These are phyloP conservation scores for Trichopoda pennipes DNA, from an alignment of 2,888 invertebrate genomes.

Conservation along the genomic window DNA sequence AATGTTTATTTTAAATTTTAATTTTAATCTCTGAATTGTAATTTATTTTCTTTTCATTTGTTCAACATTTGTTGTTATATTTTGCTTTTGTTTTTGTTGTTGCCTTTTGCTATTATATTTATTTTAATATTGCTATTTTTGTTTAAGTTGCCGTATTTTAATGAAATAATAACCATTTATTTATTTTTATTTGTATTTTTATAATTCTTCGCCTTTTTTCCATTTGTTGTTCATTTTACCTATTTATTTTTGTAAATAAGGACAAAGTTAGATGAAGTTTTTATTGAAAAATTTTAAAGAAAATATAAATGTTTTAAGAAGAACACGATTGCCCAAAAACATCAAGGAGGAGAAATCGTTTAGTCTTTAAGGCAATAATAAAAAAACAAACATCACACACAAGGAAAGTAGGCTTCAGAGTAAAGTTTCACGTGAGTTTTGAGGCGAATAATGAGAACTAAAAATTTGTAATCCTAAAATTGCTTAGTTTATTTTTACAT, in stretches of 20 bases:
- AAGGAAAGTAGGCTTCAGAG: no score
- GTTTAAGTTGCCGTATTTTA: conserved; percentile 52
- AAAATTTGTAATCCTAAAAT: no score
- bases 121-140: conserved; percentile 38
- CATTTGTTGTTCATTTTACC: not conserved
- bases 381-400: no score
- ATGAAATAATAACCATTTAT: conserved; percentile 67
- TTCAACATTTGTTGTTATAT: conserved; percentile 26
- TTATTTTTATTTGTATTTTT: conserved; percentile 51
- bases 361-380: no score
- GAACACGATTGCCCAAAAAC: no score
- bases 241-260: conserved; percentile 1
- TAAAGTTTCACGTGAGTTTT: no score
- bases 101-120: conserved; percentile 39
- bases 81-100: conserved; percentile 5
- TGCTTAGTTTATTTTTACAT: no score
- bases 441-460: no score
- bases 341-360: no score
- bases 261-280: not conserved
- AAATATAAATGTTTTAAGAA: no score
- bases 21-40: conserved; percentile 63
- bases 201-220: not conserved
- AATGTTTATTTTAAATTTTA: conserved; percentile 55
- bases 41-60: conserved; percentile 59
- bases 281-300: not conserved